Evolutionary conservation across 64 coral and sea anemone genomes (phyloP), one percentile per base, ranked within the genome.

Genomic region (Exaiptasia diaphana): DNA sequence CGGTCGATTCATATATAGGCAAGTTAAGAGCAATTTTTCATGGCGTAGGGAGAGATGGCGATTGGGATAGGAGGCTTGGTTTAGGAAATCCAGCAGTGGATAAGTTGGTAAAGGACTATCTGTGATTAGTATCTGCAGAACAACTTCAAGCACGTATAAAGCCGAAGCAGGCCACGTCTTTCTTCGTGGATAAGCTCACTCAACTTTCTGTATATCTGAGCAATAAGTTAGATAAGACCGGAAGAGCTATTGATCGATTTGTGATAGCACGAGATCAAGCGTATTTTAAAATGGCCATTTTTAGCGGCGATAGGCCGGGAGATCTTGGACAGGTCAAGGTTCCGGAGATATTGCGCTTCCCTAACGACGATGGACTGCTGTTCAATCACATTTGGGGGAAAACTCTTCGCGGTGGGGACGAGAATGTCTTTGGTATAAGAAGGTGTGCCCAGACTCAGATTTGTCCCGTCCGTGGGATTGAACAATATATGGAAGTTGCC

Each of bases 1-100:
- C 83, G 2, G 71, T 86, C 12, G 58, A 86, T 52, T 86, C 83
- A 11, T 76, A 76, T 28, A 86, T 76, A 45, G 38, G 83, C 20
- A 86, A 86, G 64, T 46, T 86, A 21, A 26, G 82, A n/a, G 41
- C 68, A 6, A 38, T 75, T 44, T 75, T 75, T 31, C 67, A 72
- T 65, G 35, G 69, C 4, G 25, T 61, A 49, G 71, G 55, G 18
- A 34, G 71, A 35, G 59, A 33, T 38, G 59, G 43, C 11, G 71
- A 86, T 35, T 67, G 71, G 83, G 48, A 76, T 41, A 5, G 38
- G 7, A 26, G 83, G 0, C 38, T 86, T 15, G 43, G 38, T 8
- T n/a, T 86, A 14, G 83, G 40, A 45, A 86, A 86, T 38, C 83
- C 83, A 5, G 83, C 71, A 27, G 41, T 57, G 10, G 58, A 86